These are phyloP conservation scores for Karalla daura DNA, from an alignment of 2,797 vertebrate genomes.

Conservation along the genomic window DNA sequence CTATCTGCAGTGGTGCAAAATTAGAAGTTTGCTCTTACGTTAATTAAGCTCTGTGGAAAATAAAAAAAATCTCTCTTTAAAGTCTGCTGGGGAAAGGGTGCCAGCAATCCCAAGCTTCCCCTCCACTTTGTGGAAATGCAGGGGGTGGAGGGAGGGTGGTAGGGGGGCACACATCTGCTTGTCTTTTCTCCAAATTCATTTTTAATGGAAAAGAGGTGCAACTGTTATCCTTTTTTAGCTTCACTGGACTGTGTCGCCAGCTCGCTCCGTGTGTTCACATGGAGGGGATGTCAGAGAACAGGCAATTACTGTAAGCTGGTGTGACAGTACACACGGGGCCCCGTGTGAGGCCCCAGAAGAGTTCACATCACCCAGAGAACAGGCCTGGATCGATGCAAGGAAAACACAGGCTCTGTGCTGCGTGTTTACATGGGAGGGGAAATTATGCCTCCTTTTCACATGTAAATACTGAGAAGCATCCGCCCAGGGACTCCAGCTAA, in stretches of 20 bases:
- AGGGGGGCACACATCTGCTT: slow-evolving; percentile 53
- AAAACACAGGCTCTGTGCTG: slow-evolving; percentile 58
- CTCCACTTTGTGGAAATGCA: slow-evolving; percentile 44
- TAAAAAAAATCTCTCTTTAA: slow-evolving; percentile 25
- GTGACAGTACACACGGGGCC: slow-evolving; percentile 41
- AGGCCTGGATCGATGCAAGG: neutral
- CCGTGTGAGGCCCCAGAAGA: slow-evolving; percentile 41
- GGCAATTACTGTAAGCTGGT: slow-evolving; percentile 62
- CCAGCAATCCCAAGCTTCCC: slow-evolving; percentile 27
- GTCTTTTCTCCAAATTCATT: slow-evolving; percentile 61
- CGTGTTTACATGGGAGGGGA: slow-evolving; percentile 54
- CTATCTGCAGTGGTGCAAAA: slow-evolving; percentile 20
- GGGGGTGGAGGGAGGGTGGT: too few relatives aligned
- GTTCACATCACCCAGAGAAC: slow-evolving; percentile 40
- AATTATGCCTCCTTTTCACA: slow-evolving; percentile 50
- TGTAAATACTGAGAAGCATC: slow-evolving; percentile 59
- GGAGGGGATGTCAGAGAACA: slow-evolving; percentile 41
- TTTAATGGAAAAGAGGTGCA: slow-evolving; percentile 66
- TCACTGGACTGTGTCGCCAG: slow-evolving; percentile 57
- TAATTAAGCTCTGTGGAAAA: slow-evolving; percentile 22
- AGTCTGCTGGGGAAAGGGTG: slow-evolving; percentile 6
- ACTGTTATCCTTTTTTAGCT: slow-evolving; percentile 51
- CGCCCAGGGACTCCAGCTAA: slow-evolving; percentile 52
- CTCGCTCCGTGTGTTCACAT: slow-evolving; percentile 39
- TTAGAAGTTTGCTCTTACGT: neutral